Percentiles rank a stretch among this genome's conserved stretches.
phyloP scores from a whole-genome alignment of 1,140 invertebrate species.

The Cherax quadricarinatus region DNA sequence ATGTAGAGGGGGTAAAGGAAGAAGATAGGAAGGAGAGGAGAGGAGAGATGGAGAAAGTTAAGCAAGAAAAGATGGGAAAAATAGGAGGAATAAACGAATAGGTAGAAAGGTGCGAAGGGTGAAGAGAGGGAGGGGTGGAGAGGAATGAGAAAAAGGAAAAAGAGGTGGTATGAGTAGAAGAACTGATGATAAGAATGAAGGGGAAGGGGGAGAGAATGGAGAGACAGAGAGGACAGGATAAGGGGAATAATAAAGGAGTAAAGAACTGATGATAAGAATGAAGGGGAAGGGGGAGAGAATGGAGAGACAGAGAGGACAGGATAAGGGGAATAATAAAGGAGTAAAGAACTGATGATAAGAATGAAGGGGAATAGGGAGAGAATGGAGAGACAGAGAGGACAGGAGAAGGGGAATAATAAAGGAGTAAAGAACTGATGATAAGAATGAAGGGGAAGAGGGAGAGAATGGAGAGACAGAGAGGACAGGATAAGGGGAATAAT shows the following conservation, averaged over 20 bases:
- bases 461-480: neutral
- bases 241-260: too few relatives aligned
- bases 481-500: neutral
- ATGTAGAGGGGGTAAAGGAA: neutral
- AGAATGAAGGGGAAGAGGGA: neutral
- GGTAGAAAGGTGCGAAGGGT: neutral
- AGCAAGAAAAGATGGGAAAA: too few relatives aligned
- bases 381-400: too few relatives aligned
- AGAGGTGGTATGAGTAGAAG: neutral
- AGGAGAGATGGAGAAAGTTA: too few relatives aligned
- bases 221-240: neutral
- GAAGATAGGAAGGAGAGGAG: neutral
- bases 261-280: too few relatives aligned
- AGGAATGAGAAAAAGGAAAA: neutral
- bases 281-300: too few relatives aligned
- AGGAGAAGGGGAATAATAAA: too few relatives aligned
- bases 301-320: too few relatives aligned
- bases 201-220: neutral
- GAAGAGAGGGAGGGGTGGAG: neutral
- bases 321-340: too few relatives aligned
- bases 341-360: too few relatives aligned
- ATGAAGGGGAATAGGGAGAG: too few relatives aligned
- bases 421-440: neutral
- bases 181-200: neutral
- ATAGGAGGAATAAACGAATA: neutral